Evolutionary conservation across 2,797 vertebrate genomes (phyloP).

Genomic region (Sebastes taczanowskii): DNA sequence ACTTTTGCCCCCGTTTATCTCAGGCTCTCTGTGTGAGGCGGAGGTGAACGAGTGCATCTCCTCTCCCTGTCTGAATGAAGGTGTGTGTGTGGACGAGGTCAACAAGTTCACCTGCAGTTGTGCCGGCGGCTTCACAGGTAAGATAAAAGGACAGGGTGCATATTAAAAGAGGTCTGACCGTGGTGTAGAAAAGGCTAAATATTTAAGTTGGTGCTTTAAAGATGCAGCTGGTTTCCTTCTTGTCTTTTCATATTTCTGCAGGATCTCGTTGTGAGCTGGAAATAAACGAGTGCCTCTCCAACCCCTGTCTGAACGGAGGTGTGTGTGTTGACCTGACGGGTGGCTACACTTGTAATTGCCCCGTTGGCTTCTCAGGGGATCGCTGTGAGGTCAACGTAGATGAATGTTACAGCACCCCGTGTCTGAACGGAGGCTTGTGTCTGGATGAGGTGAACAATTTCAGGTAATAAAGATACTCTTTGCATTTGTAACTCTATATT

Average conservation of each 20-base stretch:
- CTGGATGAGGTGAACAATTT: conserved; percentile 88
- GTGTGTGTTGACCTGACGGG: conserved; percentile 89
- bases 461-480: conserved; percentile 80
- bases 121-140: conserved; percentile 89
- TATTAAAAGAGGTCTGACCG: not conserved
- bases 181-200: not conserved
- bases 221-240: not conserved
- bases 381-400: conserved; percentile 90
- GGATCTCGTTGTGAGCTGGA: conserved; percentile 91
- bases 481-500: not conserved
- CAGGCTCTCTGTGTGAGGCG: conserved; percentile 90
- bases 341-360: conserved; percentile 89
- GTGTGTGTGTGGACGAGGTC: conserved; percentile 87
- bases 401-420: conserved; percentile 92
- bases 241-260: conserved; percentile 46
- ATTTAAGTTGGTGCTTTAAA: not conserved
- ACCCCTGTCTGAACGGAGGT: conserved; percentile 90
- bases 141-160: not conserved
- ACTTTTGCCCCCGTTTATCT: not conserved
- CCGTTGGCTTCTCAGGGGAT: conserved; percentile 87
- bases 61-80: conserved; percentile 91
- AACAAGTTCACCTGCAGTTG: conserved; percentile 89
- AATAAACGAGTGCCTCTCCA: conserved; percentile 92
- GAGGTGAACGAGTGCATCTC: conserved; percentile 93
- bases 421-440: conserved; percentile 92